Evolutionary conservation across 1,140 invertebrate species (phyloP).

Genomic region (Matsumurasca onukii): DNA sequence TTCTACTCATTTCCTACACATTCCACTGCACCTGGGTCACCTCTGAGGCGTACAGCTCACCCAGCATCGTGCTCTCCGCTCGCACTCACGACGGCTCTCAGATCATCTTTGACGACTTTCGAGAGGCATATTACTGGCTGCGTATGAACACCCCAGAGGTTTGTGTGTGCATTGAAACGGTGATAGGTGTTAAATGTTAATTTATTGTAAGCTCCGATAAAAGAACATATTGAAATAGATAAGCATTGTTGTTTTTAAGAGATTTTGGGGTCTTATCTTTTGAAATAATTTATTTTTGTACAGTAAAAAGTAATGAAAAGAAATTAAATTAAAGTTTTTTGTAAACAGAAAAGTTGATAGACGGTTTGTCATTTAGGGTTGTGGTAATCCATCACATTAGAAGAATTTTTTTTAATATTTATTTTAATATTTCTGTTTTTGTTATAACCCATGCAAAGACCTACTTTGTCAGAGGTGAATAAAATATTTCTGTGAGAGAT

Average conservation of each 20-base stretch:
- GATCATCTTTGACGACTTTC: constrained; percentile 97
- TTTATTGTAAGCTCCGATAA: too few relatives aligned
- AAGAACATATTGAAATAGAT: too few relatives aligned
- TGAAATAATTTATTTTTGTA: neutral
- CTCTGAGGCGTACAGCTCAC: constrained; percentile 97
- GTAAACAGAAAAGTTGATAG: too few relatives aligned
- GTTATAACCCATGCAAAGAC: too few relatives aligned
- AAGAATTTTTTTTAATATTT: too few relatives aligned
- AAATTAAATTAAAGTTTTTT: neutral
- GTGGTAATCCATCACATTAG: too few relatives aligned
- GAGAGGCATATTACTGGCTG: constrained; percentile 98
- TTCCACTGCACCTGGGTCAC: constrained; percentile 99
- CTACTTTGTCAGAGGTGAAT: too few relatives aligned
- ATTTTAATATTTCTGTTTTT: too few relatives aligned
- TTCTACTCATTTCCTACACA: constrained; percentile 89
- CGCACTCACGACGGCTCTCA: constrained; percentile 89
- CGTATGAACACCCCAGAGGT: constrained; percentile 94
- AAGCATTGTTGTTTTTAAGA: neutral
- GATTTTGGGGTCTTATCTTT: neutral
- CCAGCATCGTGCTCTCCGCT: constrained; percentile 96
- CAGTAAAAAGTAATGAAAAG: neutral
- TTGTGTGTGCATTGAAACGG: too few relatives aligned
- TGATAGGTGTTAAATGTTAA: too few relatives aligned
- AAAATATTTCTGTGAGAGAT: too few relatives aligned
- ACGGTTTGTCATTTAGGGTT: too few relatives aligned